Evolutionary conservation across 2,888 invertebrate genomes (phyloP), one percentile per base, ranked within the genome.

Genomic region (Orthonevra nobilis): DNA sequence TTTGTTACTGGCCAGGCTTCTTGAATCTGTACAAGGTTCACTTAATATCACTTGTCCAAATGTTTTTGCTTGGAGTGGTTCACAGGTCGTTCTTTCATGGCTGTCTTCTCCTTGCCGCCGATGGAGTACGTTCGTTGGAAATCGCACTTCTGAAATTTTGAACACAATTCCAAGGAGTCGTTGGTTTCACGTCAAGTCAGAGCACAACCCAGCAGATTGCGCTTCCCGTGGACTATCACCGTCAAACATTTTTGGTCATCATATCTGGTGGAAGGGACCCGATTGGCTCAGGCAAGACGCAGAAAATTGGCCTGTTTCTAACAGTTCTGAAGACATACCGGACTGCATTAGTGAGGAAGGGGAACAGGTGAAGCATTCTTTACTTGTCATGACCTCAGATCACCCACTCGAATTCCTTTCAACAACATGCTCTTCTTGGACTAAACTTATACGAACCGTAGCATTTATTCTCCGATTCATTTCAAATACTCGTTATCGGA

Each of bases 61-160:
- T 12, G 42, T 64, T 1, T 50, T 42, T 15, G 72, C 73, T 36
- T 82, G 75, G 81, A 81, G 83, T 0, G 85, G 86, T 63, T 86
- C 84, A 0, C 82, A 81, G 12, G 83, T 85, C 9, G 83, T 83
- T 1, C 46, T 85, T 1, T 61, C 73, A 12, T 86, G 86, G 85
- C 48, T 86, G 1, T 66, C 68, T 2, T 46, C 60, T n/a, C 81
- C 77, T 6, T 73, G 66, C 1, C 23, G 69, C 6, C 70, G 56
- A 15, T 81, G 75, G 75, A 54, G 42, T 12, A 68, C 68, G 1
- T 81, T 73, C 40, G 68, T 81, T 0, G 68, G 72, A 26, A 81
- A 82, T 15, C 44, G 81, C 0, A 82, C 66, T 3, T 66, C 79
- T 1, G 68, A 74, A 17, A 81, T 79, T 10, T 52, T 81, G n/a